phyloP scores from a whole-genome alignment of 2,888 invertebrate genomes.

The Drosophila tanythrix region DNA sequence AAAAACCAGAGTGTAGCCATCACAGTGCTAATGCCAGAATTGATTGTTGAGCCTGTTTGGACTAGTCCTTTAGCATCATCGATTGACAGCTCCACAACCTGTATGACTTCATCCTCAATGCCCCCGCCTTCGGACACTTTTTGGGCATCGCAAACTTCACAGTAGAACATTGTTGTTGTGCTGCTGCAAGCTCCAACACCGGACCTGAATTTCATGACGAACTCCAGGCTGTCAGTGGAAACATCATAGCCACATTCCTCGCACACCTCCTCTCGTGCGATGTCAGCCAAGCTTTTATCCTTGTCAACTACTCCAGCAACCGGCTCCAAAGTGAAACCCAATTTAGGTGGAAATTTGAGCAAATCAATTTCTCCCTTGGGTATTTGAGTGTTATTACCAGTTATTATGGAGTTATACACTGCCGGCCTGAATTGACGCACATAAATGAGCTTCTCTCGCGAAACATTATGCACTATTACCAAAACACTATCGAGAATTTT shows the following conservation, averaged over 20 bases:
- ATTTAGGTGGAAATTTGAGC: constrained; percentile 88
- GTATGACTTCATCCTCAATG: constrained; percentile 45
- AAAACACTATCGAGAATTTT: constrained; percentile 93
- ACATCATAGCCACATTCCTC: constrained; percentile 92
- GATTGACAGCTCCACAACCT: constrained; percentile 61
- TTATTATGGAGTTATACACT: constrained; percentile 90
- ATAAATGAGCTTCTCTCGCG: constrained; percentile 91
- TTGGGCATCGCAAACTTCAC: constrained; percentile 63
- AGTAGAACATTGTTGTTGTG: constrained; percentile 44
- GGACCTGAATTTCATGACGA: constrained; percentile 50
- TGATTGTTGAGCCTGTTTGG: constrained; percentile 30
- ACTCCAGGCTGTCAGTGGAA: constrained; percentile 32
- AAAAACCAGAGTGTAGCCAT: constrained; percentile 57
- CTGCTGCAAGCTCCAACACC: constrained; percentile 56
- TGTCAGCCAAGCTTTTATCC: constrained; percentile 88
- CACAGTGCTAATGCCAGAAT: constrained; percentile 44
- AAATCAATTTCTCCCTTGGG: constrained; percentile 86
- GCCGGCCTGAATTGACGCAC: constrained; percentile 96
- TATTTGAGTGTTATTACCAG: constrained; percentile 84
- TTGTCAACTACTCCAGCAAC: constrained; percentile 98
- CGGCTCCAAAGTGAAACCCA: constrained; percentile 94
- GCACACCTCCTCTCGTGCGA: constrained; percentile 92
- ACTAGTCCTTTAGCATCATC: constrained; percentile 46
- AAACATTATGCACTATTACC: constrained; percentile 92
- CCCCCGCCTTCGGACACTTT: constrained; percentile 56